Evolutionary conservation across 1,140 invertebrate species (phyloP), one percentile per base, ranked within the genome.

Genomic region (Achatina immaculata): DNA sequence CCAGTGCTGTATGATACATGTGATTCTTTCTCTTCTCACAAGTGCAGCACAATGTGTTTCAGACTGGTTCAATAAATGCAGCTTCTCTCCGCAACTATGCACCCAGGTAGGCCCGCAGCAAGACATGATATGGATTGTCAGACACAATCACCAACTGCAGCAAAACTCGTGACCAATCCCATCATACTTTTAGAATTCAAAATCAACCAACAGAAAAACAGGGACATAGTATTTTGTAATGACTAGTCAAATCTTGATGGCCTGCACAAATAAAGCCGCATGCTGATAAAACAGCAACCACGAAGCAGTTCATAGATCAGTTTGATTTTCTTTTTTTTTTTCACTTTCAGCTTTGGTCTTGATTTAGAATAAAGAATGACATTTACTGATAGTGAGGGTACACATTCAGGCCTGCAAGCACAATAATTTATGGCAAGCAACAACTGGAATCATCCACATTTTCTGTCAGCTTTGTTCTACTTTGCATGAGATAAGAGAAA

Each of bases 181-280:
- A 62, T 62, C 28, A 34, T 62, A 14, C 58, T 62, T 62, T 31
- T 28, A 34, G 28, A 62, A 62, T 62, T 62, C 58, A 62, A 62
- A 55, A 62, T 62, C n/a, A 62, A 62, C 58, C 58, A 62, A 62
- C 58, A 62, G 21, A 62, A 62, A 62, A 62, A 28, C 11, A 62
- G n/a, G 58, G 58, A 62, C 58, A 11, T 62, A 62, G 58, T 31
- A 62, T 31, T 62, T 62, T 4, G 28, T 19, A 55, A n/a, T 55
- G 51, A 55, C 51, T 21, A 55, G 21, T n/a, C 58, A 62, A 28
- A 28, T 19, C n/a, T 31, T 62, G n/a, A 62, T 34, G n/a, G 58
- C 58, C 9, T 62, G 58, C 58, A 62, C 58, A 55, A 55, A 55
- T 55, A 55, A 7, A 55, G 24, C 19, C 48, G 21, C 3, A 31